Evolutionary conservation across 2,113 vertebrate genomes (phyloP), one percentile per base, ranked within the genome.

Genomic region (Nycticorax nycticorax): DNA sequence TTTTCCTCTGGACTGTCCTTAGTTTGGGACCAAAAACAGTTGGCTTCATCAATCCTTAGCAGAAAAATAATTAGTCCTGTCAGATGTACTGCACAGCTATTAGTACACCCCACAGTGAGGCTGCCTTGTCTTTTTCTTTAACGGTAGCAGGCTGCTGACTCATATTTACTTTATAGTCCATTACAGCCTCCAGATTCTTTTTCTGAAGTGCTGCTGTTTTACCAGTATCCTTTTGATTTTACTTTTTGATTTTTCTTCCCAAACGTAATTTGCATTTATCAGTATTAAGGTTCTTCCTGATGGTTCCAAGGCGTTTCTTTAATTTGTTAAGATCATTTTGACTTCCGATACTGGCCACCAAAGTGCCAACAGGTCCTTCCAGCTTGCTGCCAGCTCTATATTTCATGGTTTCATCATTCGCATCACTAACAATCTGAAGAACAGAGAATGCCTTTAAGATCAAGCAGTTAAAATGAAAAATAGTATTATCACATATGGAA

Each of bases 151-250:
- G 3, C 22, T 82, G 87, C 88, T 96, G 96, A 94, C 74, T 96
- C 87, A 93, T 82, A 89, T 92, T 95, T 96, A 77, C n/a, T 81
- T 84, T 45, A 53, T 8, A 52, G 74, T 68, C 68, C 81, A 89
- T 93, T 94, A 95, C 60, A 94, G 76, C 62, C 71, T 57, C 30
- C 78, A 86, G 64, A 43, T 67, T 81, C 67, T 81, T 66, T 66
- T 72, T 57, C 45, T 62, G 50, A 93, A 93, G 50, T 41, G 48
- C 71, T 85, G 35, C 39, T 88, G 48, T 82, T 87, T 92, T 73
- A 89, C 57, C 35, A 43, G 62, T 27, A 88, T 41, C 24, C 19
- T 72, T 95, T 64, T 63, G 22, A 71, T 93, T 86, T 85, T 66
- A 75, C 41, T 72, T 85, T 71, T 26, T 32, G 22, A 72, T 82